Evolutionary conservation across 2,113 vertebrate species (phyloP), one percentile per base, ranked within the genome.

Genomic region (Orcinus orca): DNA sequence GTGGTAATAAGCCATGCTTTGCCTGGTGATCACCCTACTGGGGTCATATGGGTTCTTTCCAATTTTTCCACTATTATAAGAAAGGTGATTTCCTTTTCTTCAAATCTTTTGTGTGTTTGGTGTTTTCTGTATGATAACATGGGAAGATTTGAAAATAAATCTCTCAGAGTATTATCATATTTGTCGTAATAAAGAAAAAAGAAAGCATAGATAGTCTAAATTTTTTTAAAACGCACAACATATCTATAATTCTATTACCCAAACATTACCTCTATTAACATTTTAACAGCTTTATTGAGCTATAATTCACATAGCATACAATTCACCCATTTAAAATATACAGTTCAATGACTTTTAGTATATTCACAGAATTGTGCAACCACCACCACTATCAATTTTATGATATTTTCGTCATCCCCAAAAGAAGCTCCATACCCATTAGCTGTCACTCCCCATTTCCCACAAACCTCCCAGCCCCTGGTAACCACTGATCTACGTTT

Each of bases 41-140:
- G 50, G n/a, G 58, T 79, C 36, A 20, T 50, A 6, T 17, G 67
- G 15, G 6, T 83, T 25, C 6, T 86, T 88, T 60, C 33, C 20
- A 84, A n/a, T 81, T 90, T 68, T 25, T 25, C 17, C 31, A 67
- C 14, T 60, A 12, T 74, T 95, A 44, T n/a, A 79, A 92, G 44
- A 89, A 63, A 94, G 76, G 18, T 38, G 1, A 36, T 67, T 92
- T 95, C 47, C 38, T 79, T 89, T 91, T 71, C 44, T 82, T 71
- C 12, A 44, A 53, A 53, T 36, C 26, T 74, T 81, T 41, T 67
- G 2, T 50, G 17, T 38, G 20, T 83, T 70, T 92, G 60, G 33
- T 95, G 8, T 44, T 97, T 96, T 93, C 82, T 95, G 21, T 88
- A 25, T 89, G 84, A 83, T 88, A 83, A 71, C 55, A 55, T 80